Percentiles rank a stretch among this genome's conserved stretches.
Conservation (phyloP, 2,888 invertebrate genomes). For the Taenaris catops region DNA sequence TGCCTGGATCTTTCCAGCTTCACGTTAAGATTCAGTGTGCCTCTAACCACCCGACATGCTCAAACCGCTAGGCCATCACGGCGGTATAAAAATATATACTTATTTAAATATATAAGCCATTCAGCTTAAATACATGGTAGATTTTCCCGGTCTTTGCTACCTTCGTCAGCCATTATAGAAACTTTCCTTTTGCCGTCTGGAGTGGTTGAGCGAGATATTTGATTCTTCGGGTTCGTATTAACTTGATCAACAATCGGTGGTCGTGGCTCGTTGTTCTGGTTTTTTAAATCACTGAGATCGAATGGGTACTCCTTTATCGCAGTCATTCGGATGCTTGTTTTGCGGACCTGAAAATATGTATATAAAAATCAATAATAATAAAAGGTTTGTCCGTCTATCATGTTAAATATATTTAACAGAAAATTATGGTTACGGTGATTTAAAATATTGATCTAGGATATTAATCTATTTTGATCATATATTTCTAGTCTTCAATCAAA, state of each 20-base stretch:
- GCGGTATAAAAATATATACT: too few species aligned
- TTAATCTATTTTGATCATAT: too few species aligned
- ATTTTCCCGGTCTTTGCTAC: slow-evolving; percentile 82
- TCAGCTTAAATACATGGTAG: slow-evolving; percentile 75
- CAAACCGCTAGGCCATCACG: too few species aligned
- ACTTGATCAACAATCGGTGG: slow-evolving; percentile 13
- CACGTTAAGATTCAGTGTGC: too few species aligned
- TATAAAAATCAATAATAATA: too few species aligned
- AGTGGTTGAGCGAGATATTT: slow-evolving; percentile 26
- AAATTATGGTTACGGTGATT: too few species aligned
- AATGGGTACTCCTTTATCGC: slow-evolving; percentile 76
- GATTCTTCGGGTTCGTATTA: slow-evolving; percentile 3
- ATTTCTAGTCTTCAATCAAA: too few species aligned
- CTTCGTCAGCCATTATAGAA: slow-evolving; percentile 81
- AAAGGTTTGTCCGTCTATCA: too few species aligned
- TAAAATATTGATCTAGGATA: too few species aligned
- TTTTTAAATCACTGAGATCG: slow-evolving; percentile 65
- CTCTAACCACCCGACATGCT: too few species aligned
- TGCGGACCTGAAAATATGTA: slow-evolving; percentile 59
- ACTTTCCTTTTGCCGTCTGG: slow-evolving; percentile 79
- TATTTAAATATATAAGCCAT: neutral
- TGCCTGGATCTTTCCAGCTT: too few species aligned
- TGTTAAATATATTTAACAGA: too few species aligned
- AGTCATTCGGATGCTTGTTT: slow-evolving; percentile 74
- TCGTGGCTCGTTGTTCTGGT: slow-evolving; percentile 37